These are phyloP conservation scores for Baronia brevicornis DNA, from an alignment of 2,888 invertebrate species.

Conservation along the genomic window DNA sequence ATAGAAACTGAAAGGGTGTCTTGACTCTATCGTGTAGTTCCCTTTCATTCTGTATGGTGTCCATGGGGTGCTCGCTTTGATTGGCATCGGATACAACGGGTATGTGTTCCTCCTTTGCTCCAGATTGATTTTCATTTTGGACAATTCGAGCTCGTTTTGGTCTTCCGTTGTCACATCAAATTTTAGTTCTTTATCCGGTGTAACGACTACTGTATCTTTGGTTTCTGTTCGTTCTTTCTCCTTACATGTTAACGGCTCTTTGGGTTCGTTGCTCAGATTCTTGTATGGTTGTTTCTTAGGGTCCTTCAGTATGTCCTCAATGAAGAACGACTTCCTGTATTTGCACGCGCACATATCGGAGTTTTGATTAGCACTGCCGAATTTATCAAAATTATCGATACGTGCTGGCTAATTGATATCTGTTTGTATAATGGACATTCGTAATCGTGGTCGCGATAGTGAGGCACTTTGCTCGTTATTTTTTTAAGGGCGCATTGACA, in stretches of 20 bases:
- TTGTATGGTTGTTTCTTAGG: constrained; percentile 43
- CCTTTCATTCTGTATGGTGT: constrained; percentile 41
- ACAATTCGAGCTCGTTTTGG: constrained; percentile 38
- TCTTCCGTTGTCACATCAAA: constrained; percentile 27
- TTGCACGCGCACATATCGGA: constrained; percentile 64
- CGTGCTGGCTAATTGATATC: constrained; percentile 63
- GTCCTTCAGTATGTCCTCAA: constrained; percentile 58
- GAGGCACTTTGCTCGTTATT: constrained; percentile 14
- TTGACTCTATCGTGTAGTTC: constrained; percentile 32
- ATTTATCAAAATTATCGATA: constrained; percentile 54
- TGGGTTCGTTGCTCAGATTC: constrained; percentile 42
- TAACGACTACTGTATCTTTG: no score
- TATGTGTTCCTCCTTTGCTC: constrained; percentile 54
- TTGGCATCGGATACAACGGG: constrained; percentile 52
- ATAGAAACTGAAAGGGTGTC: constrained; percentile 42
- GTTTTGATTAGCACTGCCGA: constrained; percentile 51
- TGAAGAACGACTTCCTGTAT: constrained; percentile 59
- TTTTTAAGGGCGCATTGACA: constrained; percentile 27
- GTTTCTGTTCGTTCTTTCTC: constrained; percentile 6
- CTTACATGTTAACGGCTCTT: constrained; percentile 36
- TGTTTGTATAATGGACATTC: constrained; percentile 65
- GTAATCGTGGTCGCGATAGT: constrained; percentile 37
- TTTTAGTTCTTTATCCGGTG: neutral
- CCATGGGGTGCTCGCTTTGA: constrained; percentile 49
- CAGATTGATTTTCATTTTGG: constrained; percentile 31